A percentile compares a stretch with the other conserved stretches of the same genome.
phyloP scores from a whole-genome alignment of 2,113 vertebrate genomes.

The Cacatua alba region DNA sequence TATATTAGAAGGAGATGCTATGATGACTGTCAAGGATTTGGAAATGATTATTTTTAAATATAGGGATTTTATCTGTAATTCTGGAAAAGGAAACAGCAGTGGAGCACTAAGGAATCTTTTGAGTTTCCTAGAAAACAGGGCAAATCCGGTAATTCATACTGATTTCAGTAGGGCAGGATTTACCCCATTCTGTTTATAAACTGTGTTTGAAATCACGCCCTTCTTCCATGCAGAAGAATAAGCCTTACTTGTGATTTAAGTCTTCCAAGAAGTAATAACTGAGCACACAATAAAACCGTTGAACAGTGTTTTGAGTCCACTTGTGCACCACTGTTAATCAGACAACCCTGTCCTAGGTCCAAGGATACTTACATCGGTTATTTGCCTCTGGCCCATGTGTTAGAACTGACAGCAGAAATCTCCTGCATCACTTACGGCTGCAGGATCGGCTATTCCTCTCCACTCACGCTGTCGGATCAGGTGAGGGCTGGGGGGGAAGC shows the following conservation, averaged over 20 bases:
- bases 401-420: conserved; percentile 96
- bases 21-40: background rate
- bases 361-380: conserved; percentile 94
- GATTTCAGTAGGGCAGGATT: background rate
- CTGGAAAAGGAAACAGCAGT: background rate
- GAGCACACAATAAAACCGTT: background rate
- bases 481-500: conserved; percentile 68
- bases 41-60: background rate
- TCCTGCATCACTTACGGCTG: conserved; percentile 94
- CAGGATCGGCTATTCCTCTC: conserved; percentile 95
- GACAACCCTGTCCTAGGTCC: conserved; percentile 73
- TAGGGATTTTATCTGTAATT: background rate
- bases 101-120: background rate
- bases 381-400: conserved; percentile 93
- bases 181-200: background rate
- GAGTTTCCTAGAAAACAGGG: background rate
- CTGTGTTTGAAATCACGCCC: background rate
- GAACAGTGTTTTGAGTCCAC: background rate
- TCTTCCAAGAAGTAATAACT: background rate
- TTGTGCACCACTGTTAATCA: background rate
- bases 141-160: background rate
- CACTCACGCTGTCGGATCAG: conserved; percentile 95
- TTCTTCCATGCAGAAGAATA: background rate
- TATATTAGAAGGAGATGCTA: background rate
- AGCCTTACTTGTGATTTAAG: background rate